A percentile compares a stretch with the other conserved stretches of the same genome.
Conservation (phyloP, 2,113 vertebrate species). For the Pteruthius melanotis region DNA sequence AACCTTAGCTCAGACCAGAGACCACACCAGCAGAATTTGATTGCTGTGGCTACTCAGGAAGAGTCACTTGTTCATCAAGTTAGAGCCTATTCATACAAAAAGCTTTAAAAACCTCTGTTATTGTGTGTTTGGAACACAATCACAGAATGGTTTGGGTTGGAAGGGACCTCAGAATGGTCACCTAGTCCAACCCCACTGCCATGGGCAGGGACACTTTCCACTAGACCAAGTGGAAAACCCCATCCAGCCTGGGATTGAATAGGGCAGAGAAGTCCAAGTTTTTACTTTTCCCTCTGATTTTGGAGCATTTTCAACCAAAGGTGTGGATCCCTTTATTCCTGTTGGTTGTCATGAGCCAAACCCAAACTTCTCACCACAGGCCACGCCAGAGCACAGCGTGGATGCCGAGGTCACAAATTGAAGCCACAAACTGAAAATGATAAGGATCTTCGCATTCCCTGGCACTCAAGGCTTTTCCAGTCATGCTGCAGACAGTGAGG, state of each 20-base stretch:
- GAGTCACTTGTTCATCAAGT: background rate
- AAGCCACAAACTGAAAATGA: background rate
- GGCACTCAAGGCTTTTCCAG: background rate
- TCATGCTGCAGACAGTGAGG: background rate
- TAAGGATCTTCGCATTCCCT: background rate
- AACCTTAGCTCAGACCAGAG: background rate
- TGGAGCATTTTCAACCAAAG: background rate
- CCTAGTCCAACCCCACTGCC: background rate
- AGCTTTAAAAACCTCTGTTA: background rate
- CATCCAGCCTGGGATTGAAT: background rate
- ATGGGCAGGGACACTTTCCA: background rate
- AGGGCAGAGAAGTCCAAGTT: background rate
- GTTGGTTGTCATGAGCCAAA: background rate
- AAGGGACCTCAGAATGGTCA: background rate
- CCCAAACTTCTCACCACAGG: background rate
- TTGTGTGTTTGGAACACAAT: background rate
- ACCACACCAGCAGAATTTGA: background rate
- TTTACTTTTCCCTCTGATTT: background rate
- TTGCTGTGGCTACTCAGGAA: background rate
- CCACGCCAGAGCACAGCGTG: fast-evolving
- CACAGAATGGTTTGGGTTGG: background rate
- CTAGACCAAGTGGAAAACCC: background rate
- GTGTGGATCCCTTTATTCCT: background rate
- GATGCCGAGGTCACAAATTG: background rate
- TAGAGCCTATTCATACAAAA: background rate